phyloP scores from a whole-genome alignment of 2,888 invertebrate species.

The Ditula angustiorana region DNA sequence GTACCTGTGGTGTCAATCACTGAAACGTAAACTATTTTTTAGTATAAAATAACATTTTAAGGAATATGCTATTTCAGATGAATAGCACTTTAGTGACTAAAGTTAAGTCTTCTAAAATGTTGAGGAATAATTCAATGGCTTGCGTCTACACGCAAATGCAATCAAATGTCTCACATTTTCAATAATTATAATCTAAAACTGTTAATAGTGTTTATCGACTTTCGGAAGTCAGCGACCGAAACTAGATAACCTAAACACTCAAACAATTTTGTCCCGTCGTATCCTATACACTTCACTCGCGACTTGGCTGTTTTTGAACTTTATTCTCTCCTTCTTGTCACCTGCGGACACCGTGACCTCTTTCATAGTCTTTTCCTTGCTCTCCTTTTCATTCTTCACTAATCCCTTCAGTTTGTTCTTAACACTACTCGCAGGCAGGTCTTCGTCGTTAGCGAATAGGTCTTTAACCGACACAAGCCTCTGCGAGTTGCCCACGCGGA shows the following conservation, averaged over 20 bases:
- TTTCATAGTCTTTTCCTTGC: constrained; percentile 56
- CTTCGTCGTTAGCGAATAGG: constrained; percentile 80
- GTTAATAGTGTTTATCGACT: background rate
- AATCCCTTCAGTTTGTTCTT: constrained; percentile 55
- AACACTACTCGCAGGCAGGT: constrained; percentile 41
- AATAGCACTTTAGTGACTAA: too few species aligned
- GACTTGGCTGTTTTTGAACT: constrained; percentile 78
- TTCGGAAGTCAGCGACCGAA: background rate
- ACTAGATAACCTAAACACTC: constrained; percentile 43
- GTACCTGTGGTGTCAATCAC: too few species aligned
- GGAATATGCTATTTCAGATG: too few species aligned
- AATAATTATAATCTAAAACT: background rate
- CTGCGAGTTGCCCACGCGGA: constrained; percentile 68
- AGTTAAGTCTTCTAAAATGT: too few species aligned
- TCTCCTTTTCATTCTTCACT: constrained; percentile 53
- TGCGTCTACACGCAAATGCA: too few species aligned
- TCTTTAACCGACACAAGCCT: constrained; percentile 88
- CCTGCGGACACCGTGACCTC: constrained; percentile 40
- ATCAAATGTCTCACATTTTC: too few species aligned
- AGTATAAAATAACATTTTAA: too few species aligned
- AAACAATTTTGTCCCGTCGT: constrained; percentile 72
- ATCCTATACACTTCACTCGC: constrained; percentile 77
- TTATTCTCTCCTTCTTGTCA: constrained; percentile 57
- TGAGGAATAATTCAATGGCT: too few species aligned
- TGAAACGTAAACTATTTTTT: too few species aligned